Evolutionary conservation across 1,140 invertebrate genomes (phyloP).

Genomic region (Bombus turneri): DNA sequence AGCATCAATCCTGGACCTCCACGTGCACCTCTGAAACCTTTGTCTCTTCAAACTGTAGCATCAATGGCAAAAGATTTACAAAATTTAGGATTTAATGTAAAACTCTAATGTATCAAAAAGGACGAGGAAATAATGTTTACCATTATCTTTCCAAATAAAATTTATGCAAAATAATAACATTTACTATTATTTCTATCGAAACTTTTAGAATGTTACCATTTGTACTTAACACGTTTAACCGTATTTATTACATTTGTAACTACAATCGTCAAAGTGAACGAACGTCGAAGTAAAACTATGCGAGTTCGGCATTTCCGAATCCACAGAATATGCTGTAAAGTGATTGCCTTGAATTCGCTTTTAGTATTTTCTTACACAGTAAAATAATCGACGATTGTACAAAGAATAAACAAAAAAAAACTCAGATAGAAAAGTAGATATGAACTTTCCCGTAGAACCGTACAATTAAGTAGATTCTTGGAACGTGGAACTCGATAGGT

Average conservation of each 20-base stretch:
- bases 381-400: too few species aligned
- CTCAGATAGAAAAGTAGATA: too few species aligned
- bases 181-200: background rate
- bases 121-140: background rate
- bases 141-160: background rate
- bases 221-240: background rate
- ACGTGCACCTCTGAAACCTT: slow-evolving; percentile 81
- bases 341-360: too few species aligned
- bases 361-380: too few species aligned
- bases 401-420: too few species aligned
- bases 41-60: slow-evolving; percentile 64
- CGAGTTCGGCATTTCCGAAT: too few species aligned
- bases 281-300: too few species aligned
- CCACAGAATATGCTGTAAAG: too few species aligned
- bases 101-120: slow-evolving; percentile 4
- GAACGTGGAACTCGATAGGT: too few species aligned
- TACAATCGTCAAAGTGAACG: too few species aligned
- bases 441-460: too few species aligned
- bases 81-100: slow-evolving; percentile 24
- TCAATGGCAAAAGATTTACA: slow-evolving; percentile 49
- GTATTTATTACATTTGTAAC: background rate
- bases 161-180: background rate
- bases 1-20: slow-evolving; percentile 84
- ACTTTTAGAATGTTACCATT: background rate
- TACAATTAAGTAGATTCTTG: too few species aligned